Evolutionary conservation across 2,888 invertebrate species (phyloP), one percentile per base, ranked within the genome.

Genomic region (Drosophila macrothrix): DNA sequence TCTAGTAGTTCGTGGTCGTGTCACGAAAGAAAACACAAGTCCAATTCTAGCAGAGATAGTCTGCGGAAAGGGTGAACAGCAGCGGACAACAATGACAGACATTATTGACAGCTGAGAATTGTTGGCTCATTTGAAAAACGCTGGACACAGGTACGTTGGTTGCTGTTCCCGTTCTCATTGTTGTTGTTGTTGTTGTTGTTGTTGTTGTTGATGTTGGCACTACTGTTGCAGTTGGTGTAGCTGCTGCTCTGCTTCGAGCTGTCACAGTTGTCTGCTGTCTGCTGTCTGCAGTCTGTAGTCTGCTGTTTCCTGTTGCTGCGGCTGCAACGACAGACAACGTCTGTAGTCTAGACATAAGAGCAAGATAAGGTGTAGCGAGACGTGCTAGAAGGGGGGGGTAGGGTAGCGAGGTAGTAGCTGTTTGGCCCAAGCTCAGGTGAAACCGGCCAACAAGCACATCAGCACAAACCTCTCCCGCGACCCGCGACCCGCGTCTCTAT

Each of bases 41-140:
- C 28, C 59, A 43, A 31, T 58, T 33, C 41, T 43, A 43, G 29
- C 25, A 2, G 14, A 25, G 22, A 10, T 37, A 16, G 28, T 9
- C 14, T 39, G 56, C 29, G 39, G 70, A 53, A 71, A 56, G 65
- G 65, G 61, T 65, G 63, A 63, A 65, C 46, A 46, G 46, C 61
- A 37, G 28, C 58, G 10, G 28, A 64, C 56, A 50, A 73, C 59
- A 77, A 73, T 77, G 84, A 87, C 88, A 82, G 84, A 86, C 80
- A 88, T 81, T 86, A 86, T 88, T 88, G 88, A 90, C 90, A 88
- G 89, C 89, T 83, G 90, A 87, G 90, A 88, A 88, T 89, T 90
- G 90, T 80, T 78, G 78, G 84, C 80, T 77, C 80, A 82, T 86
- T 88, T 86, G 76, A 76, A 66, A 76, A 77, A 82, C 73, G 62